Evolutionary conservation across 2,888 invertebrate genomes (phyloP).

Genomic region (Lasioglossum morio): DNA sequence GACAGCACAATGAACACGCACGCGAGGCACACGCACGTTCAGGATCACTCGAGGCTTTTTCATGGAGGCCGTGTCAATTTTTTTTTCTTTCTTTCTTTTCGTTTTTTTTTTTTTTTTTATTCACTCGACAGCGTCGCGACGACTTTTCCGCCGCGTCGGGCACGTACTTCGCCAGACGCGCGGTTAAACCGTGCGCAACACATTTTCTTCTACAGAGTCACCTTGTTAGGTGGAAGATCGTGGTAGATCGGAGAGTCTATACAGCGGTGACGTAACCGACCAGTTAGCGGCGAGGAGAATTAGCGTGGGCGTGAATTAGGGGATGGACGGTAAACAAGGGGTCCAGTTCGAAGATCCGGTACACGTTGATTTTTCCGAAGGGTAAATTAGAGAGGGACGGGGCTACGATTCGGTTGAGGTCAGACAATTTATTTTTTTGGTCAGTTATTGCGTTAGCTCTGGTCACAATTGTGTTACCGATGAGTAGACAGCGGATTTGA

Average conservation of each 20-base stretch:
- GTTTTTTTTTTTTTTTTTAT: too few relatives aligned
- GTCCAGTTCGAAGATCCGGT: neutral
- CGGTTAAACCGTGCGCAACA: neutral
- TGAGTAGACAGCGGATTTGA: too few relatives aligned
- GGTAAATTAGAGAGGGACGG: neutral
- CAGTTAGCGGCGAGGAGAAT: neutral
- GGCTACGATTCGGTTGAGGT: neutral
- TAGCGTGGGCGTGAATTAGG: neutral
- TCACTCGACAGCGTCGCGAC: neutral
- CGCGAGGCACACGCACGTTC: neutral
- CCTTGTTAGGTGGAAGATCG: neutral
- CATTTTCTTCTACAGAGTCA: neutral
- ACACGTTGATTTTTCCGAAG: neutral
- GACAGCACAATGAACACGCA: constrained; percentile 2
- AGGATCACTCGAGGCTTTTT: neutral
- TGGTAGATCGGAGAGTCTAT: neutral
- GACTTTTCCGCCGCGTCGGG: too few relatives aligned
- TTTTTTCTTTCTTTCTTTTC: neutral
- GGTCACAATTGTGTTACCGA: too few relatives aligned
- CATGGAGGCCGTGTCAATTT: neutral
- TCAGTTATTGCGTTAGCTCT: neutral
- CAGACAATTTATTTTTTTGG: neutral
- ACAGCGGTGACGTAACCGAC: neutral
- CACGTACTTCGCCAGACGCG: too few relatives aligned
- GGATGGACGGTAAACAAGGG: neutral